Evolutionary conservation across 2,113 vertebrate genomes (phyloP), one percentile per base, ranked within the genome.

Genomic region (Benitochromis conjunctus): DNA sequence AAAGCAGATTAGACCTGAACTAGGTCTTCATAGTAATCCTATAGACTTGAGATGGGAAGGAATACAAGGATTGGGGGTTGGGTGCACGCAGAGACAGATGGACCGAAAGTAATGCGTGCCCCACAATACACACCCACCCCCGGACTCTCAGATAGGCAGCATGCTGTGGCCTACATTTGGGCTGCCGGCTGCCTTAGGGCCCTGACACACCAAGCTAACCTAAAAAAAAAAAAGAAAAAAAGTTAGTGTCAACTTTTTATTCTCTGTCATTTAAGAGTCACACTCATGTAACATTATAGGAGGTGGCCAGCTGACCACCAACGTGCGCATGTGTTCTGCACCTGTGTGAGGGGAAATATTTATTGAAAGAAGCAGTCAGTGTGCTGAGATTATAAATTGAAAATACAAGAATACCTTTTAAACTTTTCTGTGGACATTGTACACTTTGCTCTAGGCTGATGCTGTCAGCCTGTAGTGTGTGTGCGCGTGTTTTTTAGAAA

Each of bases 161-260:
- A 38, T 43, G 64, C 89, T 87, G 62, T 94, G 94, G 84, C 95
- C 94, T 94, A 94, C 84, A 92, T 95, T 91, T 81, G 34, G 69
- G 24, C 85, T 83, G 79, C 74, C 3, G 26, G 19, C 81, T 71
- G 92, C 91, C 81, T 64, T 26, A 16, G 66, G 84, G 82, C 85
- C 82, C 79, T 80, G 88, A 89, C 88, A 82, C 92, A 88, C 81
- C 86, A 69, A 81, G 9, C 83, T 26, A 41, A 56, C 66, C 66
- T 62, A 69, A 78, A 86, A 81, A 41, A 55, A 79, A 66, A 64
- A 78, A 43, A 54, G 16, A 55, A 79, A 66, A 64, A 78, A 43
- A 54, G 16, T 80, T 19, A 14, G 53, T 69, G 29, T 79, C 54
- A 54, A 66, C 46, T 62, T 80, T 90, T 60, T 19, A 74, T 74